Base-by-base conservation (phyloP, 64 coral and sea anemone species). In the Actinia tenebrosa region DNA sequence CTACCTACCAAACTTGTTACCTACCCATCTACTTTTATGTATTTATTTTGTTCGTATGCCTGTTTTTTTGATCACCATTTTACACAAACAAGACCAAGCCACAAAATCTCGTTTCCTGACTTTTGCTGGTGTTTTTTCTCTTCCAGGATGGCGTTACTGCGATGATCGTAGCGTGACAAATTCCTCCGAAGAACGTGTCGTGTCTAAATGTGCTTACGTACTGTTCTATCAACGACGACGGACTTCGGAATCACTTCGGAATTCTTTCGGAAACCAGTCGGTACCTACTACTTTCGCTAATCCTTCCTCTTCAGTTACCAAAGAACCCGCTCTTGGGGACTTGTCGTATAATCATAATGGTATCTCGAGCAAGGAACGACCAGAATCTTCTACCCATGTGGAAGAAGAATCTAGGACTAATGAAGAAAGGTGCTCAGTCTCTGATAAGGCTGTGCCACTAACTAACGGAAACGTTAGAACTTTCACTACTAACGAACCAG, bases 141-240 rank as follows among this genome's bases (percentile, higher is more conserved):
- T 53, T 27, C 44, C 64, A 96, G 94, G 91, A 1, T 96, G 94
- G 94, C 94, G 94, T 42, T 93, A 93, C 81, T 96, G 93, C 80
- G 94, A 96, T 50, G 94, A 96, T 50, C 88, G 81, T 23, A 89
- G 45, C 60, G 94, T 96, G 55, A 88, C 94, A 7, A 80, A 78
- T 23, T 92, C 91, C 0, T 52, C 37, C 0, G 94, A 96, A 45
- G 85, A 86, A 54, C 91, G 91, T 7, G 91, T 96, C 20, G 60
- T 93, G 63, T 96, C 94, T 7, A 96, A 96, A 77, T 96, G 91
- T 84, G 94, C 94, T 14, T 96, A 96, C 27, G 94, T 96, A 44
- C 86, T 96, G 85, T 96, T 96, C 64, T 96, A 96, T 75, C 91
- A 96, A 43, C 86, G 87, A 43, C 86, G 87, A 53, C 77, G 79